A percentile compares a stretch with the other conserved stretches of the same genome.
phyloP scores from a whole-genome alignment of 2,797 vertebrate genomes.

The Setipinna tenuifilis region DNA sequence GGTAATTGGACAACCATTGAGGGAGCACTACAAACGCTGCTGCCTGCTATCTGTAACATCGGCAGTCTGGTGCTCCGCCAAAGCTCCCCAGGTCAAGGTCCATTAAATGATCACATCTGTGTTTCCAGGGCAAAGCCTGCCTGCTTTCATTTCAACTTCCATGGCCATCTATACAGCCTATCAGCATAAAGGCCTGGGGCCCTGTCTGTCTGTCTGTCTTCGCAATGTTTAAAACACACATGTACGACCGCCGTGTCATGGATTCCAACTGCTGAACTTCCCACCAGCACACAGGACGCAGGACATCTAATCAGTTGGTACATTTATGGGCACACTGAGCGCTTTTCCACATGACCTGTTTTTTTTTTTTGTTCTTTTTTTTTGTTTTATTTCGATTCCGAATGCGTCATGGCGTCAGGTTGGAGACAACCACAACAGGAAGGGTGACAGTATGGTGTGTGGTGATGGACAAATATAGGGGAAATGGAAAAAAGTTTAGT shows the following conservation, averaged over 20 bases:
- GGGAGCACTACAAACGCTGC: background rate
- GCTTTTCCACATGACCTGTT: background rate
- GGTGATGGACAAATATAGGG: background rate
- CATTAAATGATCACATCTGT: conserved; percentile 27
- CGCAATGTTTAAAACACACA: conserved; percentile 8
- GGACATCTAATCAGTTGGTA: background rate
- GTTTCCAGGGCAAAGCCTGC: conserved; percentile 24
- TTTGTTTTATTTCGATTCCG: background rate
- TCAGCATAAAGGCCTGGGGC: background rate
- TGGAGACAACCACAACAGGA: conserved; percentile 6
- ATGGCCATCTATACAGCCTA: conserved; percentile 10
- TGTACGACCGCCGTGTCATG: background rate
- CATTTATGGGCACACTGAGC: background rate
- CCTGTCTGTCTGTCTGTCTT: background rate
- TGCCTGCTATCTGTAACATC: conserved; percentile 16
- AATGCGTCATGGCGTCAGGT: conserved; percentile 5
- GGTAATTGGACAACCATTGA: conserved; percentile 13
- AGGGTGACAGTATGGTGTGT: conserved; percentile 1
- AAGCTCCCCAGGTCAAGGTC: conserved; percentile 23
- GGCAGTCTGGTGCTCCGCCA: conserved; percentile 3
- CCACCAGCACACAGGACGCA: background rate
- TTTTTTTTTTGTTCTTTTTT: too few species aligned
- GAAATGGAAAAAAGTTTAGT: background rate
- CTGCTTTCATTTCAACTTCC: conserved; percentile 14
- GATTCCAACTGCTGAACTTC: background rate